Percentiles rank a stretch among this genome's conserved stretches.
phyloP scores from a whole-genome alignment of 2,113 vertebrate species.

The Sminthopsis crassicaudata region DNA sequence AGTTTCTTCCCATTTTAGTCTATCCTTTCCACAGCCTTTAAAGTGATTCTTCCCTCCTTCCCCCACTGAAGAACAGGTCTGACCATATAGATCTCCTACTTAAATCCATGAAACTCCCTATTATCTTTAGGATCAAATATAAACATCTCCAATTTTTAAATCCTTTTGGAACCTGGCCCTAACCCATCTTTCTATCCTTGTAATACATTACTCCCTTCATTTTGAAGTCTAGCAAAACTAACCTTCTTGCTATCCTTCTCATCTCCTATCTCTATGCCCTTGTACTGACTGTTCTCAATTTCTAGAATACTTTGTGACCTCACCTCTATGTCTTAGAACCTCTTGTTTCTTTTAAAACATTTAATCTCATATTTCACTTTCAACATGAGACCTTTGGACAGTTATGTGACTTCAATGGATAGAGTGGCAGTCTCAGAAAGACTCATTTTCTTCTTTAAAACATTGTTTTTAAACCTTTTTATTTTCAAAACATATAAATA shows the following conservation, averaged over 20 bases:
- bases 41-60: neutral
- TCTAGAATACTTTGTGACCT: neutral
- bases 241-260: too few species aligned
- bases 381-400: too few species aligned
- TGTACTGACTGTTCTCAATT: neutral
- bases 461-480: too few species aligned
- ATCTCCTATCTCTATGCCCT: neutral
- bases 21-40: neutral
- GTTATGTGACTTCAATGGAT: neutral
- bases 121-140: too few species aligned
- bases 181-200: neutral
- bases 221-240: neutral
- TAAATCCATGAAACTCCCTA: neutral
- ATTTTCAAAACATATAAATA: too few species aligned
- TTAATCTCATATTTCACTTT: neutral
- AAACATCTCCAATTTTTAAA: neutral
- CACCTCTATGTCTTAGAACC: neutral
- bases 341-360: neutral
- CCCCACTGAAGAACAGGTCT: too few species aligned
- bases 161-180: neutral
- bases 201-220: neutral
- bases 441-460: too few species aligned
- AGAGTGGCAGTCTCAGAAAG: neutral
- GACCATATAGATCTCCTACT: neutral
- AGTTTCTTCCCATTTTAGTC: neutral